These are phyloP conservation scores for Bemisia tabaci DNA, from an alignment of 1,140 invertebrate species.

Conservation along the genomic window DNA sequence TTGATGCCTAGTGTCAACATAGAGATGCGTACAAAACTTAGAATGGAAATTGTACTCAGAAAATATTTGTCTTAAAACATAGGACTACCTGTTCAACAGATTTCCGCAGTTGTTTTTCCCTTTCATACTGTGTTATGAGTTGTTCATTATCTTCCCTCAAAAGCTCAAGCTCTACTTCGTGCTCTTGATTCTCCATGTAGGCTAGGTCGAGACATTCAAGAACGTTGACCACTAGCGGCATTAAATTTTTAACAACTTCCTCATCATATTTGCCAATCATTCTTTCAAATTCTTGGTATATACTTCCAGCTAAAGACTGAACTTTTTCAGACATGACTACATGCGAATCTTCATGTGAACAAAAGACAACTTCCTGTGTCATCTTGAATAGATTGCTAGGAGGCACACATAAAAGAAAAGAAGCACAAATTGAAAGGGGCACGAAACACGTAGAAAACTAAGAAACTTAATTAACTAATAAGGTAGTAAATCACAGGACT, in stretches of 20 bases:
- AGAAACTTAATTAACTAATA: no score
- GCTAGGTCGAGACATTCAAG: slow-evolving; percentile 91
- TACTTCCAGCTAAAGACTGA: slow-evolving; percentile 83
- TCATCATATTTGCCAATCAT: slow-evolving; percentile 97
- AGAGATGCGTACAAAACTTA: no score
- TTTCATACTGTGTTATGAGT: slow-evolving; percentile 94
- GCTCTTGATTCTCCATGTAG: slow-evolving; percentile 94
- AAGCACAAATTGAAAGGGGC: no score
- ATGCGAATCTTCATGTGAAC: slow-evolving; percentile 68
- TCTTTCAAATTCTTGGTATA: slow-evolving; percentile 97
- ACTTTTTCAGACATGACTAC: slow-evolving; percentile 96
- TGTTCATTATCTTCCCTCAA: slow-evolving; percentile 98
- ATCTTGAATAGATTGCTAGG: no score
- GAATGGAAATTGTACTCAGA: no score
- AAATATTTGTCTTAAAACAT: no score
- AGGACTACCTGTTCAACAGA: slow-evolving; percentile 85
- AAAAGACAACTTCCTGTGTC: slow-evolving; percentile 58
- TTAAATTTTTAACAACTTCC: slow-evolving; percentile 95
- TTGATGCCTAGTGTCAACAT: no score
- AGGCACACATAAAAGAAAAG: no score
- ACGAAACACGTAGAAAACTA: no score
- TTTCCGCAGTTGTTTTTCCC: slow-evolving; percentile 92
- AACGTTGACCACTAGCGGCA: slow-evolving; percentile 96
- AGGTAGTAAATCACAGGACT: no score
- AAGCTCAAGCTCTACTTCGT: slow-evolving; percentile 93